Conservation (phyloP, 2,113 vertebrate species). For the Acinonyx jubatus region DNA sequence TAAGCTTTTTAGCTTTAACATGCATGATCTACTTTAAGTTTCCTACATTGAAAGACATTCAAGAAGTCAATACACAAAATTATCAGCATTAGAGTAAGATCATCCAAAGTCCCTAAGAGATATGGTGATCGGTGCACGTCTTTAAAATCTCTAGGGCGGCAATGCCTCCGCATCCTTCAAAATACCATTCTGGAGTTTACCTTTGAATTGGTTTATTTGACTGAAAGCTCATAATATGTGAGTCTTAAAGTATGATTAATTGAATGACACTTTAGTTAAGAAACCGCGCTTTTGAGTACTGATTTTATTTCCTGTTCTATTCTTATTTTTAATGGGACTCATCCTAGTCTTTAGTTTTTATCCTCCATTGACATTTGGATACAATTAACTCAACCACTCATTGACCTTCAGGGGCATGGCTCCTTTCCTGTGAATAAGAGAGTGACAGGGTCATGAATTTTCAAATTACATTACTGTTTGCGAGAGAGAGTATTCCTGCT, state of each 20-base stretch:
- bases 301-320: neutral
- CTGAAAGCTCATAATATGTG: neutral
- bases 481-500: neutral
- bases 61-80: neutral
- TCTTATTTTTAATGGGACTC: neutral
- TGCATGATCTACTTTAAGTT: neutral
- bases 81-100: neutral
- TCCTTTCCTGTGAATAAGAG: neutral
- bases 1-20: neutral
- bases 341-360: neutral
- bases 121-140: fast-evolving
- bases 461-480: neutral
- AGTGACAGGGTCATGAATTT: neutral
- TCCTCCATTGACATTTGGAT: neutral
- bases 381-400: neutral
- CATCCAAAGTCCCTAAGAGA: neutral
- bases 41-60: neutral
- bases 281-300: neutral
- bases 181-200: neutral
- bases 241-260: neutral
- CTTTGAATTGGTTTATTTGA: neutral
- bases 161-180: neutral
- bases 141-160: neutral
- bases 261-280: neutral
- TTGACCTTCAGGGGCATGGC: fast-evolving